Evolutionary conservation across 92 coral and sea anemone genomes (phyloP), one percentile per base, ranked within the genome.

Genomic region (Phymanthus crucifer): DNA sequence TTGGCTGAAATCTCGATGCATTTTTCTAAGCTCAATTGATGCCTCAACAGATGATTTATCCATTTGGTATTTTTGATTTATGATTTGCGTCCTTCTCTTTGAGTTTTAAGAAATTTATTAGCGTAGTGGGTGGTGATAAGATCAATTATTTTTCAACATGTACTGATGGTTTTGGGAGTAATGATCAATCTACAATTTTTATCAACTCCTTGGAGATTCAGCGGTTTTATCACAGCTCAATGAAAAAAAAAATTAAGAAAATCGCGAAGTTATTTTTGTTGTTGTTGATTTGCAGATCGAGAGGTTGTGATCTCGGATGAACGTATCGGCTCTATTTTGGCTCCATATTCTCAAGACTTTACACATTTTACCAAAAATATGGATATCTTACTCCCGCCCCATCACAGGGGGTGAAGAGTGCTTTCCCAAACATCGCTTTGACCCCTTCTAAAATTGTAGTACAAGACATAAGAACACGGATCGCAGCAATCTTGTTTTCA

Each of bases 151-250:
- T 32, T 31, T 56, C 79, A 56, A 75, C 29, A 66, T 31, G 79
- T 75, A 70, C 23, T 75, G 79, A 75, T 75, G 21, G 79, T 43
- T 66, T 19, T n/a, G n/a, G 18, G 46, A 17, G 70, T 75, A 75
- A 75, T 56, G 47, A 66, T 56, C 65, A 29, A n/a, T 50, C n/a
- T n/a, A n/a, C n/a, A n/a, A n/a, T n/a, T n/a, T n/a, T n/a, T 48
- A 48, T 32, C 79, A 26, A 43, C 50, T 33, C 46, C 29, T 75
- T 40, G 66, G 9, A 7, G 45, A 31, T 50, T 9, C 32, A 61
- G 11, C 13, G 34, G 32, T 61, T 61, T 61, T 61, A 61, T 61
- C 68, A 29, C 35, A 61, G 68, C 33, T 61, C 29, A n/a, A 61
- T 61, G 34, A 27, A 61, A 61, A 2, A 26, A 24, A 26, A 43